Evolutionary conservation across 2,113 vertebrate genomes (phyloP).

Genomic region (Lota lota): DNA sequence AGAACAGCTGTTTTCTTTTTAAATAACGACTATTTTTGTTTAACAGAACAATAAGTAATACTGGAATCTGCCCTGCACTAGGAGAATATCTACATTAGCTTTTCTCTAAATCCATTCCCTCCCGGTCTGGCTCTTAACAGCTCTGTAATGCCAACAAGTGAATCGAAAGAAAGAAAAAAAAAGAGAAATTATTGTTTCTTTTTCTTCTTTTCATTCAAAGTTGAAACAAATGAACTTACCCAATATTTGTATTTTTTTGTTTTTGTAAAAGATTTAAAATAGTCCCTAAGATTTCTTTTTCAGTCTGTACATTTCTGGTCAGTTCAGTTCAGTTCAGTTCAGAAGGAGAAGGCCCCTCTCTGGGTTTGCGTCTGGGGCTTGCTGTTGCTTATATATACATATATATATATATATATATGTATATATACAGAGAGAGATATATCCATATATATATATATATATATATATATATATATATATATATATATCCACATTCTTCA

Average conservation of each 20-base stretch:
- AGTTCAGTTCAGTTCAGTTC: slow-evolving; percentile 64
- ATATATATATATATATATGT: too few relatives aligned
- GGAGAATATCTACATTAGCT: slow-evolving; percentile 92
- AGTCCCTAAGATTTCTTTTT: slow-evolving; percentile 66
- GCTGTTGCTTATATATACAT: slow-evolving; percentile 76
- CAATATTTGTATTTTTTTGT: slow-evolving; percentile 30
- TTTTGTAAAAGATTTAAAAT: slow-evolving; percentile 72
- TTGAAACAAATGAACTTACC: slow-evolving; percentile 76
- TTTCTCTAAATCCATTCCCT: slow-evolving; percentile 77
- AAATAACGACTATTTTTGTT: slow-evolving; percentile 95
- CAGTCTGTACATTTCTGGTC: slow-evolving; percentile 84
- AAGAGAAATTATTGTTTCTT: slow-evolving; percentile 44
- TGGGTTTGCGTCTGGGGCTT: slow-evolving; percentile 73
- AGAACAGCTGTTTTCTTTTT: slow-evolving; percentile 81
- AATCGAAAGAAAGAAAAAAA: slow-evolving; percentile 35
- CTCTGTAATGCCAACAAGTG: slow-evolving; percentile 62
- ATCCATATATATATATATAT: slow-evolving; percentile 70
- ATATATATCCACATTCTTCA: slow-evolving; percentile 89
- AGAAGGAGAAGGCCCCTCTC: slow-evolving; percentile 74
- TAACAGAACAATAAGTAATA: slow-evolving; percentile 92
- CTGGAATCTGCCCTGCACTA: slow-evolving; percentile 91
- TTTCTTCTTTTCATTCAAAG: slow-evolving; percentile 40
- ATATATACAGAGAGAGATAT: too few relatives aligned
- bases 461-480: too few relatives aligned
- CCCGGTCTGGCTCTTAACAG: slow-evolving; percentile 68